phyloP scores from a whole-genome alignment of 37 sponge, comb jelly and placozoan species.

The Tethya wilhelma region DNA sequence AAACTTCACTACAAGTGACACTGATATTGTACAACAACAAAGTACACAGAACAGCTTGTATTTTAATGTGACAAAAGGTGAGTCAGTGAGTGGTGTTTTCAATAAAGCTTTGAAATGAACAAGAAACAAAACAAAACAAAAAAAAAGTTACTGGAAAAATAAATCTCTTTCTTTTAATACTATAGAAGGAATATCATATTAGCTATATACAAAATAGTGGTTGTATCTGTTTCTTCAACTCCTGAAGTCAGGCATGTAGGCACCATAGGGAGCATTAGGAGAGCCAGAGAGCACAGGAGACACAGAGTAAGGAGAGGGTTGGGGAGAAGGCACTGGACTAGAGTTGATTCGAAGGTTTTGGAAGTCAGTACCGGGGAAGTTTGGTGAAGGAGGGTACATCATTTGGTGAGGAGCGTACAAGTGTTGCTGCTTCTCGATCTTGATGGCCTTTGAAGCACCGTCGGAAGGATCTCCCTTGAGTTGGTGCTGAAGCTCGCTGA shows the following conservation, averaged over 20 bases:
- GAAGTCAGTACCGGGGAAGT: constrained; percentile 35
- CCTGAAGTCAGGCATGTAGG: constrained; percentile 50
- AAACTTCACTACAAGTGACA: no score
- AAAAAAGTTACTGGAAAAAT: no score
- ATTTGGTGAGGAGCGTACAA: background rate
- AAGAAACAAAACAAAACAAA: no score
- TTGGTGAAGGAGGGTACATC: constrained; percentile 29
- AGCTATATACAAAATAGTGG: background rate
- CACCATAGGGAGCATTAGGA: constrained; percentile 34
- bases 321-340: constrained; percentile 53
- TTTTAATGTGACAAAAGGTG: no score
- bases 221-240: background rate
- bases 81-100: no score
- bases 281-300: constrained; percentile 65
- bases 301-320: constrained; percentile 56
- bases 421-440: constrained; percentile 59
- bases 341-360: constrained; percentile 60
- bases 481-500: constrained; percentile 79
- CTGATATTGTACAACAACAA: no score
- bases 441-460: constrained; percentile 51
- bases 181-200: background rate
- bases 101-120: no score
- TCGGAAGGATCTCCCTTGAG: constrained; percentile 47
- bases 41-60: no score
- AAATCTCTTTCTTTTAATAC: no score